Conservation (phyloP, 2,113 vertebrate species). For the Limnothrissa miodon region DNA sequence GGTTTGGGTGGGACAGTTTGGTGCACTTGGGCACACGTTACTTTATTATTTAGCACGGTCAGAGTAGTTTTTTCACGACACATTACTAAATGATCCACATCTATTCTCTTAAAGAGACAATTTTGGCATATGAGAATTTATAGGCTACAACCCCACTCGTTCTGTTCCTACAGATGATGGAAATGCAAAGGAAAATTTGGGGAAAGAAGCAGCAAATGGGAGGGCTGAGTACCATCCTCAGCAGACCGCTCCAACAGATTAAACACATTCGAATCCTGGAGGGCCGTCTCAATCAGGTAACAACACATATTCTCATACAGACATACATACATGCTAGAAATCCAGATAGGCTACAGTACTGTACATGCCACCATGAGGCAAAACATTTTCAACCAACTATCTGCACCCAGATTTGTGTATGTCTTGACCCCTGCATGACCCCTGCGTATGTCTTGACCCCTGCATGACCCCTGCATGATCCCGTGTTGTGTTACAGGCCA, state of each 20-base stretch:
- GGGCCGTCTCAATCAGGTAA: conserved; percentile 23
- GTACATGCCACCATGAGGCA: no score
- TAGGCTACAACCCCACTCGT: not conserved
- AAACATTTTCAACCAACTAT: no score
- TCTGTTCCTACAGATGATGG: conserved; percentile 23
- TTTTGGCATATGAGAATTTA: not conserved
- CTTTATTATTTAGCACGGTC: not conserved
- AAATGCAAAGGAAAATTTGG: not conserved
- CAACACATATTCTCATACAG: not conserved
- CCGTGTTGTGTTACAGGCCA: conserved; percentile 21
- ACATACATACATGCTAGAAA: not conserved
- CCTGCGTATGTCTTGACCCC: not conserved
- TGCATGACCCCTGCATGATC: not conserved
- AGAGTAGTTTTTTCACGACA: not conserved
- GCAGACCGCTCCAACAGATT: not conserved
- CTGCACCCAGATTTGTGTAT: no score
- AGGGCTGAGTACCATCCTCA: not conserved
- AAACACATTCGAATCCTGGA: conserved; percentile 28
- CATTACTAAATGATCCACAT: not conserved
- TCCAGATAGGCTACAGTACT: no score
- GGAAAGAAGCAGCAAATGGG: conserved; percentile 23
- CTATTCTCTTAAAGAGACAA: not conserved
- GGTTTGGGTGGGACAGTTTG: not conserved
- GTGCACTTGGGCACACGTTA: not conserved
- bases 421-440: no score